Evolutionary conservation across 2,797 vertebrate genomes (phyloP).

Genomic region (Acomys russatus): DNA sequence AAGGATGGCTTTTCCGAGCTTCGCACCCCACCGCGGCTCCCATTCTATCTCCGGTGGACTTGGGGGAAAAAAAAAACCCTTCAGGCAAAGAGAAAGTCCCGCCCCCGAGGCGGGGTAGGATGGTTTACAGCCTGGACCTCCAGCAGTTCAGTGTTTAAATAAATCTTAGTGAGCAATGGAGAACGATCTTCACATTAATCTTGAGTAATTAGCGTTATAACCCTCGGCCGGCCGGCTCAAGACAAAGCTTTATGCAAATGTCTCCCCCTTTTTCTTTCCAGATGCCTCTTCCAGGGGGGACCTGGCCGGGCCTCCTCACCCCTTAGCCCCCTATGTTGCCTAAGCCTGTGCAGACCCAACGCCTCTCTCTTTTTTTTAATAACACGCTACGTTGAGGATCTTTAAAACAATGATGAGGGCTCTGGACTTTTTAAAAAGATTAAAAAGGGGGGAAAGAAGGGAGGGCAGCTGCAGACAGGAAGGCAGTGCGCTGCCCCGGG

Average conservation of each 20-base stretch:
- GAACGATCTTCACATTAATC: conserved; percentile 80
- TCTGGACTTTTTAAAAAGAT: conserved; percentile 82
- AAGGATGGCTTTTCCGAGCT: conserved; percentile 20
- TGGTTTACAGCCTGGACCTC: conserved; percentile 65
- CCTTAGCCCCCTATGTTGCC: conserved; percentile 8
- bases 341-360: conserved; percentile 82
- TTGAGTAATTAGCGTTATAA: conserved; percentile 85
- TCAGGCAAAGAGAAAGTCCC: background rate
- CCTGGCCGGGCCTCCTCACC: background rate
- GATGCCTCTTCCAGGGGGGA: background rate
- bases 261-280: background rate
- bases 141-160: conserved; percentile 73
- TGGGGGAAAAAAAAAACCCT: background rate
- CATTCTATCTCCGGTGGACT: background rate
- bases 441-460: background rate
- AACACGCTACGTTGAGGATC: conserved; percentile 84
- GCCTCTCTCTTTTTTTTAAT: conserved; percentile 84
- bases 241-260: conserved; percentile 90
- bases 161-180: conserved; percentile 74
- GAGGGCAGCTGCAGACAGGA: background rate
- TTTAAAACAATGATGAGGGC: conserved; percentile 86
- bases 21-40: background rate
- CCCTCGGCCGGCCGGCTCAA: conserved; percentile 76
- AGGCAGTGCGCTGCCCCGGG: conserved; percentile 73
- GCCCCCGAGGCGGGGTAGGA: background rate